Percentiles rank a stretch among this genome's conserved stretches.
Conservation (phyloP, 2,797 vertebrate species). For the Corythornis leucogaster region DNA sequence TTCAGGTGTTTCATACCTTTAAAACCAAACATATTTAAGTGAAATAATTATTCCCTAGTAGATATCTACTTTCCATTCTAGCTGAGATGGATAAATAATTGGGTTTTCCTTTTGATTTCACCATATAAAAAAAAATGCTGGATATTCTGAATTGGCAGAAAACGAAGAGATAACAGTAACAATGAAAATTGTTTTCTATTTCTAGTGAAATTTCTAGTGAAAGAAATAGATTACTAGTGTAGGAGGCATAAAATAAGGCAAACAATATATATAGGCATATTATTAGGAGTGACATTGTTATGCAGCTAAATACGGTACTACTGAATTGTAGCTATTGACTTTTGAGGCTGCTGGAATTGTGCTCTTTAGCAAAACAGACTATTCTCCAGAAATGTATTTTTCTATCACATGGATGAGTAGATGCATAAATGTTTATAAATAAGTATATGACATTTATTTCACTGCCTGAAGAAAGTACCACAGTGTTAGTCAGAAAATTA, state of each 20-base stretch:
- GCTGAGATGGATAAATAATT: neutral
- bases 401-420: neutral
- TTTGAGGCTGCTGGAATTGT: neutral
- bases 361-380: neutral
- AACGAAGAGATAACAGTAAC: neutral
- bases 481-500: neutral
- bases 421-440: slow-evolving; percentile 14
- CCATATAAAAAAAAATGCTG: neutral
- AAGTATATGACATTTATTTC: neutral
- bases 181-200: neutral
- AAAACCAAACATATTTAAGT: neutral
- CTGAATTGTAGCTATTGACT: slow-evolving; percentile 20
- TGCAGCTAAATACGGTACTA: neutral
- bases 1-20: neutral
- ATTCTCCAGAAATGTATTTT: slow-evolving; percentile 2
- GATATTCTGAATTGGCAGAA: neutral
- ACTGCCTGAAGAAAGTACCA: neutral
- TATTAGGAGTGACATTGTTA: neutral
- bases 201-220: no score
- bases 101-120: neutral
- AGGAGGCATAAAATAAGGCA: neutral
- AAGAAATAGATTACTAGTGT: neutral
- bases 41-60: neutral
- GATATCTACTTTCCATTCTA: neutral
- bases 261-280: neutral